Conservation (phyloP, 2,888 invertebrate species). For the Eulithis testata region DNA sequence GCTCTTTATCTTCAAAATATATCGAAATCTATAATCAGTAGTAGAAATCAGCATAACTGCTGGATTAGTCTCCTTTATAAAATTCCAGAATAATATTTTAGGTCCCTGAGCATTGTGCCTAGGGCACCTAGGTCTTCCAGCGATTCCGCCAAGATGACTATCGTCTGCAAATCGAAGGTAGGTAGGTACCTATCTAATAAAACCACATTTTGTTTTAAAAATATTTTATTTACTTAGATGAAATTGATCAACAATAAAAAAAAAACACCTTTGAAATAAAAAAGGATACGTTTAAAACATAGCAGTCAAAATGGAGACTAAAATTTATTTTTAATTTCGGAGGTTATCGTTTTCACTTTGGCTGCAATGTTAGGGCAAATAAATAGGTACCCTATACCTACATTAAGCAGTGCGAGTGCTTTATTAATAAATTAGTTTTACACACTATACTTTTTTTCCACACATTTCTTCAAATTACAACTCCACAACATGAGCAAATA, state of each 20-base stretch:
- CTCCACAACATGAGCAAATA: too few species aligned
- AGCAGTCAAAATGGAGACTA: conserved; percentile 1
- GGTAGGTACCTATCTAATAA: neutral
- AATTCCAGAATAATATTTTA: too few species aligned
- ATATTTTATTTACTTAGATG: conserved; percentile 20
- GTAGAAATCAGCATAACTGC: too few species aligned
- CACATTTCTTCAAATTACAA: neutral
- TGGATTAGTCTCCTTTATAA: too few species aligned
- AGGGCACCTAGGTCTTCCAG: too few species aligned
- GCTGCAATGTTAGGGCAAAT: conserved; percentile 7
- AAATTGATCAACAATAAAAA: conserved; percentile 17
- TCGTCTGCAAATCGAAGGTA: neutral
- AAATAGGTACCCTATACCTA: neutral
- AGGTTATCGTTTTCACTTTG: neutral
- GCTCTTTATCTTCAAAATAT: too few species aligned
- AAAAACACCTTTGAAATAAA: conserved; percentile 4
- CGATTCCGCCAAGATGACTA: too few species aligned
- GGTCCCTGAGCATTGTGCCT: too few species aligned
- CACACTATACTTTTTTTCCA: neutral
- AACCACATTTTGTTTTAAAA: conserved; percentile 12
- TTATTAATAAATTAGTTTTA: neutral
- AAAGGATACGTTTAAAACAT: neutral
- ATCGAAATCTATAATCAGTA: too few species aligned
- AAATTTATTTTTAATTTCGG: neutral
- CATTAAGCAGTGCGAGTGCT: neutral